A percentile compares a stretch with the other conserved stretches of the same genome.
Conservation (phyloP, 2,888 invertebrate species). For the Netelia fuscicornis region DNA sequence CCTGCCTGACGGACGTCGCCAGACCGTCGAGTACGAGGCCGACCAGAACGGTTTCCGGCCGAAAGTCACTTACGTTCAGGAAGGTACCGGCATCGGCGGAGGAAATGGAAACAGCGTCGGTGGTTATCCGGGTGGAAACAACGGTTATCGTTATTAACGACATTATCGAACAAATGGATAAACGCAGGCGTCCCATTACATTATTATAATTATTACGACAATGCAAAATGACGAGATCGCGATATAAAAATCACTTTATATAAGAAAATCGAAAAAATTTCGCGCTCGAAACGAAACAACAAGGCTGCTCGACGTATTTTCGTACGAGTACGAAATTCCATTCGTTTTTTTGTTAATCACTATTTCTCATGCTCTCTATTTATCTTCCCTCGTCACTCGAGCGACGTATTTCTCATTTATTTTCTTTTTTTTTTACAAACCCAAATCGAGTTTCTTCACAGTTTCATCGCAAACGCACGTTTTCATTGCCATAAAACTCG, state of each 20-base stretch:
- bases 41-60: constrained; percentile 90
- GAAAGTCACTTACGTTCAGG: constrained; percentile 89
- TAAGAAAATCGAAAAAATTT: constrained; percentile 33
- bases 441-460: constrained; percentile 26
- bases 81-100: constrained; percentile 73
- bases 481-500: constrained; percentile 64
- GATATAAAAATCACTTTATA: constrained; percentile 2
- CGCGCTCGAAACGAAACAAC: constrained; percentile 26
- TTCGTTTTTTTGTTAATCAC: neutral
- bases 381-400: neutral
- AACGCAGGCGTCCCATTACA: constrained; percentile 6
- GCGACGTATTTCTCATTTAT: constrained; percentile 3
- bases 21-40: constrained; percentile 90
- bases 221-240: constrained; percentile 35
- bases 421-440: constrained; percentile 10
- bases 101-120: constrained; percentile 66
- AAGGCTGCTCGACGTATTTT: neutral
- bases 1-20: constrained; percentile 83
- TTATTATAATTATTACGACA: constrained; percentile 20
- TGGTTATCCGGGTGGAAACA: constrained; percentile 70
- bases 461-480: constrained; percentile 31
- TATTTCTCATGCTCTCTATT: constrained; percentile 39
- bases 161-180: constrained; percentile 19
- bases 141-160: constrained; percentile 73
- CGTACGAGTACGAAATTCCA: constrained; percentile 48